Percentiles rank a stretch among this genome's conserved stretches.
Evolutionary conservation across 2,888 invertebrate genomes (phyloP).

Genomic region (Gerris lacustris): DNA sequence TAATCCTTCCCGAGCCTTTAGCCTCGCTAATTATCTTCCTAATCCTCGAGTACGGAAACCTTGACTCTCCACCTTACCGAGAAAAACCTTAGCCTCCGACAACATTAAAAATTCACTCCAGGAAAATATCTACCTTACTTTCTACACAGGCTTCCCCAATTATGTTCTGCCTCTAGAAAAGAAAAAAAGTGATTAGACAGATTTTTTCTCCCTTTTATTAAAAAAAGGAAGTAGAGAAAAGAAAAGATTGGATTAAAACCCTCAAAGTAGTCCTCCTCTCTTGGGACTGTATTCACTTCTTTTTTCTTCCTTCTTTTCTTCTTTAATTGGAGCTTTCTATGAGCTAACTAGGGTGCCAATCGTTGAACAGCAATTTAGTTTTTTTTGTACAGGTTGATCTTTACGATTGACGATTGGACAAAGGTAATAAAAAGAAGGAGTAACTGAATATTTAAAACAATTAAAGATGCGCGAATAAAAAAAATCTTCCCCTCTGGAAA

Average conservation of each 20-base stretch:
- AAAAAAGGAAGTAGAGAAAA: background rate
- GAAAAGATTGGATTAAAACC: constrained; percentile 3
- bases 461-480: too few relatives aligned
- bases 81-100: background rate
- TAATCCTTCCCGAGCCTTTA: background rate
- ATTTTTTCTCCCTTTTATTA: background rate
- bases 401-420: too few relatives aligned
- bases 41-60: background rate
- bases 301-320: background rate
- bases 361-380: too few relatives aligned
- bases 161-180: background rate
- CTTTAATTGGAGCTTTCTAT: background rate
- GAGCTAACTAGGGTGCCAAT: background rate
- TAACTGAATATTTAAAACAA: too few relatives aligned
- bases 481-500: too few relatives aligned
- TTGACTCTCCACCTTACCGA: constrained; percentile 3
- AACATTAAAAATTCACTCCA: background rate
- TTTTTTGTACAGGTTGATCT: too few relatives aligned
- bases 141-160: background rate
- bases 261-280: background rate
- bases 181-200: background rate
- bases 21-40: background rate
- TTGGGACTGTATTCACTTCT: background rate
- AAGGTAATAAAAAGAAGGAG: too few relatives aligned
- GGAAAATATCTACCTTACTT: background rate